Evolutionary conservation across 1,140 invertebrate species (phyloP).

Genomic region (Dufourea novaeangliae): DNA sequence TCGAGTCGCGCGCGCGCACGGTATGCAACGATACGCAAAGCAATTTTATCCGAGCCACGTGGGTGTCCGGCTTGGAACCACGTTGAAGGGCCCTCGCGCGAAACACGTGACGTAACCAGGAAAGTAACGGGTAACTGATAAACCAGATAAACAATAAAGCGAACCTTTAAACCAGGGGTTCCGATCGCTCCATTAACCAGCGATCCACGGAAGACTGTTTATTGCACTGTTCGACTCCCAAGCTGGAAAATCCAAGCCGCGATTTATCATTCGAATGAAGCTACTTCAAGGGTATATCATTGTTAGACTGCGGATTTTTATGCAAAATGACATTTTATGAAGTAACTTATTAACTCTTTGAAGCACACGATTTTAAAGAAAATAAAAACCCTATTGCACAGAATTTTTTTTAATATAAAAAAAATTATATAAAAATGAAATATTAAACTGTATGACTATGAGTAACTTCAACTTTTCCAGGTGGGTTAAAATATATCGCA

Average conservation of each 20-base stretch:
- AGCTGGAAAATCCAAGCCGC: too few relatives aligned
- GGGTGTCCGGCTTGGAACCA: constrained; percentile 40
- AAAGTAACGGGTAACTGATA: constrained; percentile 38
- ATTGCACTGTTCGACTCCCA: background rate
- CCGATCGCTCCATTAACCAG: constrained; percentile 25
- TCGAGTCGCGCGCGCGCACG: constrained; percentile 31
- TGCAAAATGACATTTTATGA: too few relatives aligned
- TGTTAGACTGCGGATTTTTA: too few relatives aligned
- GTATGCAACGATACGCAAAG: constrained; percentile 32
- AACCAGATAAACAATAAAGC: constrained; percentile 52
- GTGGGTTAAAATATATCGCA: too few relatives aligned
- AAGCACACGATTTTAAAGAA: too few relatives aligned
- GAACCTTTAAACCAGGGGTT: constrained; percentile 30
- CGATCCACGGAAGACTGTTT: background rate
- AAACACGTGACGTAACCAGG: constrained; percentile 46
- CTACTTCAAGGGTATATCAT: too few relatives aligned
- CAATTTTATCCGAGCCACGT: constrained; percentile 47
- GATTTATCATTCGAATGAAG: constrained; percentile 10
- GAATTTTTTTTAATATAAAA: too few relatives aligned
- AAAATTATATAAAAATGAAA: too few relatives aligned
- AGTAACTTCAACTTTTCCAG: too few relatives aligned
- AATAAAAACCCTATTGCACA: too few relatives aligned
- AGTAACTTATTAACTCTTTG: too few relatives aligned
- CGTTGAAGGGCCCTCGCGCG: constrained; percentile 5
- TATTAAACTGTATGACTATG: too few relatives aligned